Conservation (phyloP, 2,113 vertebrate genomes). For the Perccottus glenii region DNA sequence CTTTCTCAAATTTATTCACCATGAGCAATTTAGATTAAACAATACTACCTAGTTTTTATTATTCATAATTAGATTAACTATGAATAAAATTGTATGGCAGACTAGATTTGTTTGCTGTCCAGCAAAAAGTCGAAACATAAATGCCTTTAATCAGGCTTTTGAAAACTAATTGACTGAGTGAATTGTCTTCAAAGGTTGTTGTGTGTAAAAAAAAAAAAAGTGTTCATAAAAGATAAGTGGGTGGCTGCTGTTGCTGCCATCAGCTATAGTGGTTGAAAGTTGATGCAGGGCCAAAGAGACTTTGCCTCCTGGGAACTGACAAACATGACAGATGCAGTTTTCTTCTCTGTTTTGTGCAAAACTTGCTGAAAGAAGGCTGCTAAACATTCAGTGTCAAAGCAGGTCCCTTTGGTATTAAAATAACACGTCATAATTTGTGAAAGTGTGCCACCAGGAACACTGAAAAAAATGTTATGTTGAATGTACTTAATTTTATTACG, state of each 20-base stretch:
- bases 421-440: neutral
- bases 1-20: too few species aligned
- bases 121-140: too few species aligned
- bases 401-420: neutral
- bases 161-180: too few species aligned
- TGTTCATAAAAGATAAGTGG: conserved; percentile 8
- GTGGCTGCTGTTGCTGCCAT: conserved; percentile 17
- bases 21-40: too few species aligned
- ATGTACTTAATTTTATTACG: too few species aligned
- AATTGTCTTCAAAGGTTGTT: neutral
- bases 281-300: conserved; percentile 11
- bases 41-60: too few species aligned
- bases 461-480: too few species aligned
- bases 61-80: too few species aligned
- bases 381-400: neutral
- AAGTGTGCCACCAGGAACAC: too few species aligned
- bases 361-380: conserved; percentile 13
- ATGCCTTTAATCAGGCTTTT: too few species aligned
- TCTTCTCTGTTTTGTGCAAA: conserved; percentile 17
- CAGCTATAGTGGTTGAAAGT: conserved; percentile 26
- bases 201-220: neutral
- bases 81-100: too few species aligned
- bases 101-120: too few species aligned
- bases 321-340: conserved; percentile 17
- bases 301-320: conserved; percentile 15